A percentile compares a stretch with the other conserved stretches of the same genome.
These are phyloP conservation scores for Gulo gulo DNA, from an alignment of 2,113 vertebrate species.

Conservation along the genomic window DNA sequence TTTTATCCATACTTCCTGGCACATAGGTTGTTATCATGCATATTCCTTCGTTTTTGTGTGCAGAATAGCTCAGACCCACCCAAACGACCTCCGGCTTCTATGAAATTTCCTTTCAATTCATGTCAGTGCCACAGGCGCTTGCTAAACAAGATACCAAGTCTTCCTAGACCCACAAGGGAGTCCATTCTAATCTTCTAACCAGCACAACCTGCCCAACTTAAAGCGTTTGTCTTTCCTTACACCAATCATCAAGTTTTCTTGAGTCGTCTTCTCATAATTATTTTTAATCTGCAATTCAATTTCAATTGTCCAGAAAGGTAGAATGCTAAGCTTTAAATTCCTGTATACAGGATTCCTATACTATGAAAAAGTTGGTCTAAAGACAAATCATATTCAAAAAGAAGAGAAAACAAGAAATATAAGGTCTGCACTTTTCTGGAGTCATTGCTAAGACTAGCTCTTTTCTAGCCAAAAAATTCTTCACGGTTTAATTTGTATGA, in stretches of 20 bases:
- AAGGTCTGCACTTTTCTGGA: background rate
- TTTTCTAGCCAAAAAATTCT: background rate
- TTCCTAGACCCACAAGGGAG: background rate
- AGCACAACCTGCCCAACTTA: background rate
- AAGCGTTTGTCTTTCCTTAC: background rate
- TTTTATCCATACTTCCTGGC: background rate
- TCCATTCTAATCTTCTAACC: background rate
- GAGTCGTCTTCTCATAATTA: background rate
- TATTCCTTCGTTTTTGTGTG: background rate
- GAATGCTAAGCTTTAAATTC: background rate
- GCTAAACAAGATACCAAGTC: background rate
- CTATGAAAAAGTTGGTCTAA: background rate
- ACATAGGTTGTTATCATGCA: background rate
- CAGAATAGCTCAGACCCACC: background rate
- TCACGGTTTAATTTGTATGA: background rate
- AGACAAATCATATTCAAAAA: background rate
- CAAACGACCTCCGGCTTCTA: background rate
- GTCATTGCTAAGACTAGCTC: background rate
- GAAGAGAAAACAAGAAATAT: background rate
- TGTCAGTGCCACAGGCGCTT: background rate
- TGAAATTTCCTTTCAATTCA: background rate
- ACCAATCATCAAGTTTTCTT: background rate
- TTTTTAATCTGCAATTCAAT: background rate
- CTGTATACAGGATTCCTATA: background rate
- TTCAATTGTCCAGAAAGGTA: background rate